Percentiles rank a stretch among this genome's conserved stretches.
These are phyloP conservation scores for Megalonaias nervosa DNA, from an alignment of 1,140 invertebrate genomes.

Conservation along the genomic window DNA sequence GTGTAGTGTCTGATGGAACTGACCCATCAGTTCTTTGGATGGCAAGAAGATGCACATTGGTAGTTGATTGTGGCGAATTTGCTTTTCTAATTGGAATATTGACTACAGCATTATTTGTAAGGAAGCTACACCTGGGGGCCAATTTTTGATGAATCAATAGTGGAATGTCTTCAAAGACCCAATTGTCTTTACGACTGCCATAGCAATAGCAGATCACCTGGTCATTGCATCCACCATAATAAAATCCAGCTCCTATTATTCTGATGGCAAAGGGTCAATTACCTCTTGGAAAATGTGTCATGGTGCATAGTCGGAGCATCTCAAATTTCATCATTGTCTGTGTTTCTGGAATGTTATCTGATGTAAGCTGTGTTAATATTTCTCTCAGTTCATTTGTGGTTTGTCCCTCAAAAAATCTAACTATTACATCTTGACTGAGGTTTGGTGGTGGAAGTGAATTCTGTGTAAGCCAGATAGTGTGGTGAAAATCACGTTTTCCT, in stretches of 20 bases:
- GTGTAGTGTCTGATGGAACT: no score
- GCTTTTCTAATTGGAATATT: constrained; percentile 8
- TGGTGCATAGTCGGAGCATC: constrained; percentile 15
- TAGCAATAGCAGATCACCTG: constrained; percentile 28
- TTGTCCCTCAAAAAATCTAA: no score
- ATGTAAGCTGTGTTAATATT: no score
- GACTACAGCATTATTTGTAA: constrained; percentile 5
- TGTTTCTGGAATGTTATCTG: not conserved
- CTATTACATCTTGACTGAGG: no score
- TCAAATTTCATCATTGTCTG: constrained; percentile 18
- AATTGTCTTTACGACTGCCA: constrained; percentile 4
- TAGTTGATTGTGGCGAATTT: no score
- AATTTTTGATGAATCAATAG: constrained; percentile 5
- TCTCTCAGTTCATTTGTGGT: no score
- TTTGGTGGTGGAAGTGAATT: no score
- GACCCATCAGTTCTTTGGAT: no score
- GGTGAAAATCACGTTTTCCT: no score
- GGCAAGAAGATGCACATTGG: no score
- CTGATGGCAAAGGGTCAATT: constrained; percentile 11
- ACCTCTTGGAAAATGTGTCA: not conserved
- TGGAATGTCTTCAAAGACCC: constrained; percentile 8
- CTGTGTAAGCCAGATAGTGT: no score
- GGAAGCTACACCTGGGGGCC: constrained; percentile 16
- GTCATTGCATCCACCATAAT: constrained; percentile 12
- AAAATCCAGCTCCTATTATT: constrained; percentile 23